These are phyloP conservation scores for Nymphalis polychloros DNA, from an alignment of 2,888 invertebrate genomes.

Conservation along the genomic window DNA sequence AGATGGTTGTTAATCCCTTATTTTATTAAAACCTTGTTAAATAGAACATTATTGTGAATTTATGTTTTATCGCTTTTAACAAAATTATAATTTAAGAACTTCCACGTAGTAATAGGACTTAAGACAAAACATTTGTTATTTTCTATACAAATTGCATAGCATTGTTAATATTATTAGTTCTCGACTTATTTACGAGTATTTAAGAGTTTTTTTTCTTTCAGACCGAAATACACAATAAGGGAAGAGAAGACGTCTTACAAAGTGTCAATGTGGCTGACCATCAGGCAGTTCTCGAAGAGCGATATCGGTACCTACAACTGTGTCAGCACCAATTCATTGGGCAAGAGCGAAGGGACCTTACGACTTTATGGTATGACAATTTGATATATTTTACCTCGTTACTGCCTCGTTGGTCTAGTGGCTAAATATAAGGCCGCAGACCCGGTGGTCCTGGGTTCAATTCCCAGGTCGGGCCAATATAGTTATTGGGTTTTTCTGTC, in stretches of 20 bases:
- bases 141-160: too few species aligned
- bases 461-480: too few species aligned
- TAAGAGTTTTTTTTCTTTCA: constrained; percentile 55
- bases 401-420: too few species aligned
- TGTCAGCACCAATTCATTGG: constrained; percentile 89
- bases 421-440: too few species aligned
- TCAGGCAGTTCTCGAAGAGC: constrained; percentile 79
- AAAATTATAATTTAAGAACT: too few species aligned
- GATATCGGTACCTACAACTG: constrained; percentile 89
- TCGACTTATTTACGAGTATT: neutral
- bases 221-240: constrained; percentile 87
- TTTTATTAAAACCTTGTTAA: neutral
- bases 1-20: neutral
- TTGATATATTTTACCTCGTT: too few species aligned
- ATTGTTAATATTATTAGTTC: too few species aligned
- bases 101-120: too few species aligned
- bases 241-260: constrained; percentile 88
- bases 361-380: constrained; percentile 81
- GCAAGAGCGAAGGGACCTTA: constrained; percentile 88
- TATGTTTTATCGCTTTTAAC: neutral
- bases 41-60: neutral
- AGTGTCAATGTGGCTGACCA: constrained; percentile 87
- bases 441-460: too few species aligned
- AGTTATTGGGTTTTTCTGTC: too few species aligned
- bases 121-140: too few species aligned